Conservation (phyloP, 2,113 vertebrate genomes). For the Terrapene triunguis region DNA sequence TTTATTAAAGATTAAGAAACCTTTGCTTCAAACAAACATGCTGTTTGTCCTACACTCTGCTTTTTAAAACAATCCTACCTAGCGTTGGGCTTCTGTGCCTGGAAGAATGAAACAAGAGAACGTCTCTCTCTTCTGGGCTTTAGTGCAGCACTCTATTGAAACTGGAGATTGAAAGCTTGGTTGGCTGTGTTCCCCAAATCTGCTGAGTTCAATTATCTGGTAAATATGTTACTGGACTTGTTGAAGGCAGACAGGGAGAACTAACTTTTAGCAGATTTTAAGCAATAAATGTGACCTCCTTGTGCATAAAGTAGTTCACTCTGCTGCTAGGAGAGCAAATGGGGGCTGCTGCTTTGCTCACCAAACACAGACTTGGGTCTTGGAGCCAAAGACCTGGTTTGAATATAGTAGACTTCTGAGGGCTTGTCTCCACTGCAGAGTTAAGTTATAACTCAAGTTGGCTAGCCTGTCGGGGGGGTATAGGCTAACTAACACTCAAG, state of each 20-base stretch:
- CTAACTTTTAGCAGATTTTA: background rate
- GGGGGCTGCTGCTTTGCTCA: background rate
- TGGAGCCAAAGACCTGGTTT: no score
- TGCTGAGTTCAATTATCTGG: background rate
- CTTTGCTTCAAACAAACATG: background rate
- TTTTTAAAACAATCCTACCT: background rate
- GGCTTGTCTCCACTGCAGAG: no score
- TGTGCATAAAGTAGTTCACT: background rate
- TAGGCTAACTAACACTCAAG: no score
- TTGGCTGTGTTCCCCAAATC: background rate
- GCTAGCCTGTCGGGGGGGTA: no score
- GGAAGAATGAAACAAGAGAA: background rate
- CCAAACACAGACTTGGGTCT: no score
- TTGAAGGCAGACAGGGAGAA: background rate
- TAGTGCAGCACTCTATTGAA: fast-evolving
- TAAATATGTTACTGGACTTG: background rate
- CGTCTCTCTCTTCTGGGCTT: background rate
- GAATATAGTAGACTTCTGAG: no score
- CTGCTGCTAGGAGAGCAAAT: background rate
- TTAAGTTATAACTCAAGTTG: no score
- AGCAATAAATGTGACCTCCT: background rate
- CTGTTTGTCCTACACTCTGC: background rate
- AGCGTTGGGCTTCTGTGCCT: background rate
- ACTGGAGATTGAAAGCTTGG: background rate
- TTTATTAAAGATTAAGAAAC: background rate